Percentiles rank a stretch among this genome's conserved stretches.
These are phyloP conservation scores for Dasypus novemcinctus DNA, from an alignment of 2,113 vertebrate species.

Conservation along the genomic window DNA sequence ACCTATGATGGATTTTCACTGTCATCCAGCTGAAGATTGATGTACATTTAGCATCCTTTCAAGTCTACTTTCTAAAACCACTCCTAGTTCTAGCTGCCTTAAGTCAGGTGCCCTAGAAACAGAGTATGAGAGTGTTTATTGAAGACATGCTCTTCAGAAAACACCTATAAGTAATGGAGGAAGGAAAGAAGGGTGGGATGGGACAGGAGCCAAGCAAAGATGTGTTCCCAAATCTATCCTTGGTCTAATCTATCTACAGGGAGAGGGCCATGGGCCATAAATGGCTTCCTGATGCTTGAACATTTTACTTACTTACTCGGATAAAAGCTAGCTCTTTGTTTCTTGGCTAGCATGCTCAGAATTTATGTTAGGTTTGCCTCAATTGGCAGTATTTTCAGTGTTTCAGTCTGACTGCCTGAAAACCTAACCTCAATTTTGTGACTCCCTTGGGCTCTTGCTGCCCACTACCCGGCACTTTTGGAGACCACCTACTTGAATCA, in stretches of 20 bases:
- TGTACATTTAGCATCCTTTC: not conserved
- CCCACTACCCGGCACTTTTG: not conserved
- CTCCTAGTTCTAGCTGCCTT: not conserved
- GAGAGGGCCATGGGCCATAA: not conserved
- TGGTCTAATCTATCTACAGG: not conserved
- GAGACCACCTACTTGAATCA: not conserved
- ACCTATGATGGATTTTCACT: not conserved
- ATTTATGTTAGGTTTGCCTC: not conserved
- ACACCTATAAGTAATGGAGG: not conserved
- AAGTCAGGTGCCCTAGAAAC: not conserved
- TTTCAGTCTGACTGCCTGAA: not conserved
- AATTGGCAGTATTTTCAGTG: not conserved
- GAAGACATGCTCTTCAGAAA: not conserved
- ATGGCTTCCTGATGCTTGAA: not conserved
- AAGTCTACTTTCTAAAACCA: not conserved
- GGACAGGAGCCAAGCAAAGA: not conserved
- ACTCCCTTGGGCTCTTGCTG: not conserved
- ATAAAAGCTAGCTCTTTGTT: not conserved
- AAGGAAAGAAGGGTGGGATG: not conserved
- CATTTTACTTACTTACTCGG: not conserved
- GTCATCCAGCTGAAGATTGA: not conserved
- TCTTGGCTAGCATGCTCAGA: not conserved
- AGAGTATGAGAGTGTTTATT: not conserved
- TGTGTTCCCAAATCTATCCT: not conserved
- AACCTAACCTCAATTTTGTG: not conserved